Conservation (phyloP, 2,113 vertebrate species). For the Hemiprocne comata region DNA sequence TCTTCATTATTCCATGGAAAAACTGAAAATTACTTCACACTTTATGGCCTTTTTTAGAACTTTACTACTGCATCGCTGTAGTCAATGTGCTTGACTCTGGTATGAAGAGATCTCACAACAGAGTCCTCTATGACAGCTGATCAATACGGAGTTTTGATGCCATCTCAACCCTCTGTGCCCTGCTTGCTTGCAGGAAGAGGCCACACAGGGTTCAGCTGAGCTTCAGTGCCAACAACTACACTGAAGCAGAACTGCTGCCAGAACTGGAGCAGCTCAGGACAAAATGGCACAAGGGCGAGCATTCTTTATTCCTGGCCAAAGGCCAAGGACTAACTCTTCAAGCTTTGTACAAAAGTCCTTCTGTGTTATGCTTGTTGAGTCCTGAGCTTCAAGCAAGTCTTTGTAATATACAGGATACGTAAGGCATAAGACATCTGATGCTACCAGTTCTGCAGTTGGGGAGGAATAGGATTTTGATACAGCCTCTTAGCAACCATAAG, state of each 20-base stretch:
- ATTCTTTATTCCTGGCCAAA: slow-evolving; percentile 65
- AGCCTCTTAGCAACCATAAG: neutral
- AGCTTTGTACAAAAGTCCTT: slow-evolving; percentile 55
- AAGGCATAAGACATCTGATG: neutral
- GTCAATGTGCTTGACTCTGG: slow-evolving; percentile 42
- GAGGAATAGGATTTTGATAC: slow-evolving; percentile 9
- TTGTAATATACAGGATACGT: slow-evolving; percentile 8
- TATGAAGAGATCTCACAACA: slow-evolving; percentile 49
- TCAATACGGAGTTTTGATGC: slow-evolving; percentile 60
- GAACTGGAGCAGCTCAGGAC: slow-evolving; percentile 38
- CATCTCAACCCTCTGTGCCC: neutral
- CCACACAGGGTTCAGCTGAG: slow-evolving; percentile 41
- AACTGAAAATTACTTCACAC: slow-evolving; percentile 54
- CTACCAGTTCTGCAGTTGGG: neutral
- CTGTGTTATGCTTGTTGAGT: slow-evolving; percentile 53
- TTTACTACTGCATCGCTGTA: neutral
- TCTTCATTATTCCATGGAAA: slow-evolving; percentile 60
- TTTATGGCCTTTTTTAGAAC: slow-evolving; percentile 51
- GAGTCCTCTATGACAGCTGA: slow-evolving; percentile 56
- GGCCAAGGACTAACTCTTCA: slow-evolving; percentile 62
- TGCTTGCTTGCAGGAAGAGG: slow-evolving; percentile 58
- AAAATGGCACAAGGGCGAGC: slow-evolving; percentile 69
- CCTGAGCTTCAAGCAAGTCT: slow-evolving; percentile 50
- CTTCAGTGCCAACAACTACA: slow-evolving; percentile 65
- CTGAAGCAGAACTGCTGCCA: slow-evolving; percentile 53